phyloP scores from a whole-genome alignment of 2,113 vertebrate genomes.

The Gasterosteus nipponicus region DNA sequence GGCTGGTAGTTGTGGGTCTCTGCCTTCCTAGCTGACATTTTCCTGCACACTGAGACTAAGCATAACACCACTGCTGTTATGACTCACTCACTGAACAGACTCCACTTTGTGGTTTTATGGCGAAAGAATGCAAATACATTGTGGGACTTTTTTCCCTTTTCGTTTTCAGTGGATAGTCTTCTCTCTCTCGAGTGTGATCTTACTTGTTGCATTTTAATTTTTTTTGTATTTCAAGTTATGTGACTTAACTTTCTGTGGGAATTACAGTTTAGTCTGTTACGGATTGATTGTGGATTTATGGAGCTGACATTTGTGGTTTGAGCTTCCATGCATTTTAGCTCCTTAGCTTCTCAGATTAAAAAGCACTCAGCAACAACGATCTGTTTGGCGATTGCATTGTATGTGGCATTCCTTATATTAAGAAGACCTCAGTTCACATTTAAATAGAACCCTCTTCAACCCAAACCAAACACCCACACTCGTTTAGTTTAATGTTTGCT shows the following conservation, averaged over 20 bases:
- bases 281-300: background rate
- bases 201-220: conserved; percentile 41
- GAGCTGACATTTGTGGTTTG: conserved; percentile 14
- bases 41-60: conserved; percentile 75
- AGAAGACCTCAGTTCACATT: background rate
- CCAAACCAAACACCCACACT: conserved; percentile 44
- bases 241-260: background rate
- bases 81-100: conserved; percentile 79
- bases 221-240: conserved; percentile 11
- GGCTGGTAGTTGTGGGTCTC: conserved; percentile 67
- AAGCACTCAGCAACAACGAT: background rate
- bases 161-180: conserved; percentile 39
- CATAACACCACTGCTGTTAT: conserved; percentile 78
- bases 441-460: conserved; percentile 24
- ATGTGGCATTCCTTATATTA: background rate
- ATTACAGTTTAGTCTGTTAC: conserved; percentile 3
- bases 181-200: conserved; percentile 26
- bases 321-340: background rate
- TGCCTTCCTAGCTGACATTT: conserved; percentile 76
- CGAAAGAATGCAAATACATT: conserved; percentile 73
- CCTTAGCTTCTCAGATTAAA: background rate
- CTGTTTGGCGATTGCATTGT: background rate
- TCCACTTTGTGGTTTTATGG: conserved; percentile 79
- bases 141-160: conserved; percentile 50
- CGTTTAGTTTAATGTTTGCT: conserved; percentile 50